These are phyloP conservation scores for Halichondria panicea DNA, from an alignment of 37 sponge, comb jelly and placozoan species.

Conservation along the genomic window DNA sequence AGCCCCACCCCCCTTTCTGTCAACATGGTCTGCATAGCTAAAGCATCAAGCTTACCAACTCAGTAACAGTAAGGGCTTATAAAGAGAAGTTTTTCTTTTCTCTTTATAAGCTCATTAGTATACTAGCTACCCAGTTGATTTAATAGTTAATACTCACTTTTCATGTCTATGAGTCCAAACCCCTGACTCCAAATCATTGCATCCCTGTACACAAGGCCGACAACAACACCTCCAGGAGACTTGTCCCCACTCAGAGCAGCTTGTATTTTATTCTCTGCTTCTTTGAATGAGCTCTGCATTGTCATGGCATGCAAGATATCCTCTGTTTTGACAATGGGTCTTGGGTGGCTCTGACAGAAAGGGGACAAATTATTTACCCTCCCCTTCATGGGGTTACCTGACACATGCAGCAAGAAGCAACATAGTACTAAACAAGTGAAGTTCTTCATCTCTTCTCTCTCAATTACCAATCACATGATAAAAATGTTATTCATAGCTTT, in stretches of 20 bases:
- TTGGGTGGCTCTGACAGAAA: no score
- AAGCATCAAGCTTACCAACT: neutral
- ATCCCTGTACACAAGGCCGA: conserved; percentile 67
- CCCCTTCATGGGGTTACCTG: no score
- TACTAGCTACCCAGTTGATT: neutral
- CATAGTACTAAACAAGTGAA: no score
- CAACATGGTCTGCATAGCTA: neutral
- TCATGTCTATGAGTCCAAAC: conserved; percentile 51
- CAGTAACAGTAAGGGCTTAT: no score
- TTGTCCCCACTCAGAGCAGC: conserved; percentile 17
- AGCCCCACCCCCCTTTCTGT: neutral
- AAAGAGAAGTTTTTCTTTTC: neutral
- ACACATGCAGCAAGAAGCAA: no score
- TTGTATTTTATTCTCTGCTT: conserved; percentile 20
- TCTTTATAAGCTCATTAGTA: neutral
- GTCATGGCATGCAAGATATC: no score
- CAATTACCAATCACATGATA: no score
- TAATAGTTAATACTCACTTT: conserved; percentile 28
- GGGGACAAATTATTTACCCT: no score
- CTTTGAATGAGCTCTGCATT: no score
- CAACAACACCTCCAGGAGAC: conserved; percentile 52
- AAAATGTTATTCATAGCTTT: no score
- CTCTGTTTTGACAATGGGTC: no score
- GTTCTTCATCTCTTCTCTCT: no score
- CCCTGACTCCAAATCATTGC: conserved; percentile 54